Base-by-base conservation (phyloP, 2,888 invertebrate genomes). In the Cheilosia grossa region DNA sequence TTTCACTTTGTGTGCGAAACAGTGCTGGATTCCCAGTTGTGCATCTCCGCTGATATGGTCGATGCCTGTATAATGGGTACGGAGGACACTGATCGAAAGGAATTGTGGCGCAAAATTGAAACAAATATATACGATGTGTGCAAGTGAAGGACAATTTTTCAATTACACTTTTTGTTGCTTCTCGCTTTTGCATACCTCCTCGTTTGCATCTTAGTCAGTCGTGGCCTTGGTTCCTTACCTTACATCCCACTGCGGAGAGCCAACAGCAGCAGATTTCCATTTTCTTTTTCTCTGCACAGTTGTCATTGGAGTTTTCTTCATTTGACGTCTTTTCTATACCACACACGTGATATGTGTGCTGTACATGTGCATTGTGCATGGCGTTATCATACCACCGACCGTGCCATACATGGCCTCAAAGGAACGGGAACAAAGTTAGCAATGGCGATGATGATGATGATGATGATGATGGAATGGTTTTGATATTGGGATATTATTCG, bases 401-500 rank as follows among this genome's bases (percentile, higher is more conserved):
- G 44, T 7, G 66, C 51, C 79, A 66, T 73, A 64, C 69, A 83
- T 74, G 69, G 79, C 79, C 83, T 80, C 66, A 42, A 64, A 75
- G 64, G 59, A 17, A 37, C 33, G 56, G 47, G 70, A 64, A 83
- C 83, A 79, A 79, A 74, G 83, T 64, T 64, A 54, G 64, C 64
- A 64, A 74, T 40, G 77, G 56, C 54, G 79, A 78, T 77, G 77
- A 78, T 78, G 78, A 75, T 74, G 83, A 79, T 74, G 79, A 77
- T 77, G 77, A 78, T 78, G 67, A 75, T 74, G 83, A 79, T 74
- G 79, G 70, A 83, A 83, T 83, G 79, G 79, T 79, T 83, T 69
- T 83, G 79, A 70, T 83, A 83, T 83, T 75, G 79, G 79, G 59
- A 83, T 79, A 79, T 83, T 83, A 83, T 83, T 51, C 79, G 69